Percentiles rank a stretch among this genome's conserved stretches.
Conservation (phyloP, 1,140 invertebrate species). For the Akabosia matsudoensis region DNA sequence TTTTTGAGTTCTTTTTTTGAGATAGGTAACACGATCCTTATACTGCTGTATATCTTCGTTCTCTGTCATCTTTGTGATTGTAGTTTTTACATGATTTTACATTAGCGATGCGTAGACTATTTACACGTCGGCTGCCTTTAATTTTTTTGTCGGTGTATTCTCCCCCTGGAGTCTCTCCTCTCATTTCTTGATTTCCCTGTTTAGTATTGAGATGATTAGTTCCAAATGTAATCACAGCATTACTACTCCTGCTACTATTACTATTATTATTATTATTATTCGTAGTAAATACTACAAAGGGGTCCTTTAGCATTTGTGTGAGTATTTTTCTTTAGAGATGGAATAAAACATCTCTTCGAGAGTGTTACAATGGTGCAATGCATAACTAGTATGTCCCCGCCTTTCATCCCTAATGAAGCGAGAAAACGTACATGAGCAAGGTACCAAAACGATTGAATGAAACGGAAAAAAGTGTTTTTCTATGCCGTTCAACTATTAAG, state of each 20-base stretch:
- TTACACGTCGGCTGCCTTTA: background rate
- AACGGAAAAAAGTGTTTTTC: background rate
- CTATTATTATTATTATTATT: background rate
- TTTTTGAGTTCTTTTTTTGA: too few relatives aligned
- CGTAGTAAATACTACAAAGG: too few relatives aligned
- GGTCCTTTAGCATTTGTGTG: background rate
- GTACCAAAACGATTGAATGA: background rate
- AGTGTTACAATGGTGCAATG: background rate
- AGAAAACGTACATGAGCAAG: background rate
- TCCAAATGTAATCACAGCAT: slow-evolving; percentile 9
- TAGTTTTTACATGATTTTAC: too few relatives aligned
- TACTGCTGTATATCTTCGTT: too few relatives aligned
- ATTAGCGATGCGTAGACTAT: background rate
- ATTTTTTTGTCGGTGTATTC: background rate
- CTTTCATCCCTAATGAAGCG: slow-evolving; percentile 15
- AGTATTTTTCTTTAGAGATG: background rate
- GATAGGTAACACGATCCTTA: too few relatives aligned
- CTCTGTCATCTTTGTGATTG: too few relatives aligned
- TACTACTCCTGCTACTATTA: background rate
- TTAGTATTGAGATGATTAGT: slow-evolving; percentile 2
- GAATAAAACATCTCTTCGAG: background rate
- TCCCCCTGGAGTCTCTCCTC: too few relatives aligned
- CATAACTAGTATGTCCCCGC: slow-evolving; percentile 6
- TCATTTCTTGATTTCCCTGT: slow-evolving; percentile 10
- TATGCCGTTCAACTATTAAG: too few relatives aligned